These are phyloP conservation scores for Pipistrellus pygmaeus DNA, from an alignment of 2,797 vertebrate species.

Conservation along the genomic window DNA sequence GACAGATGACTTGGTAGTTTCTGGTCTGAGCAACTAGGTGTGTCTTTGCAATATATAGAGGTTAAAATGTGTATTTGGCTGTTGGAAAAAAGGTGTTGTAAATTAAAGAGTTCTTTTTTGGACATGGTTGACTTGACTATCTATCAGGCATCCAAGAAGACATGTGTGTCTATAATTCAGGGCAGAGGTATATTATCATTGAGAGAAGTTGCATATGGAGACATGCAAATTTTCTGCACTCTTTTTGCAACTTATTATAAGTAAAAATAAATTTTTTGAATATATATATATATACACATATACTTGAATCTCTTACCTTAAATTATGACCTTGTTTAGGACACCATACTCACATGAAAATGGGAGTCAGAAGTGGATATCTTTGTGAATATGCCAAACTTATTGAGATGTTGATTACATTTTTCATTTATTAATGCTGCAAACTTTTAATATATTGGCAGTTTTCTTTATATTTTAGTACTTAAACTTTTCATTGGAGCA, in stretches of 20 bases:
- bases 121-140: background rate
- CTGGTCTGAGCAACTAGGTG: background rate
- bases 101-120: background rate
- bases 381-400: conserved; percentile 33
- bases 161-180: background rate
- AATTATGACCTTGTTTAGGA: conserved; percentile 13
- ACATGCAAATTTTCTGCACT: background rate
- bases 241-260: conserved; percentile 12
- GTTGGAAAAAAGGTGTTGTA: background rate
- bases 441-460: background rate
- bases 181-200: background rate
- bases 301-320: conserved; percentile 11
- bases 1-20: background rate
- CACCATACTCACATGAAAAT: background rate
- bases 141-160: background rate
- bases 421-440: conserved; percentile 36
- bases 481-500: background rate
- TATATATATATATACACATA: background rate
- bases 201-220: background rate
- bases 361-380: background rate
- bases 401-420: background rate
- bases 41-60: conserved; percentile 3
- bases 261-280: background rate
- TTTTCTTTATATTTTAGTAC: conserved; percentile 45
- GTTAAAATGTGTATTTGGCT: background rate